Conservation (phyloP, 1,140 invertebrate species). For the Mercenaria mercenaria region DNA sequence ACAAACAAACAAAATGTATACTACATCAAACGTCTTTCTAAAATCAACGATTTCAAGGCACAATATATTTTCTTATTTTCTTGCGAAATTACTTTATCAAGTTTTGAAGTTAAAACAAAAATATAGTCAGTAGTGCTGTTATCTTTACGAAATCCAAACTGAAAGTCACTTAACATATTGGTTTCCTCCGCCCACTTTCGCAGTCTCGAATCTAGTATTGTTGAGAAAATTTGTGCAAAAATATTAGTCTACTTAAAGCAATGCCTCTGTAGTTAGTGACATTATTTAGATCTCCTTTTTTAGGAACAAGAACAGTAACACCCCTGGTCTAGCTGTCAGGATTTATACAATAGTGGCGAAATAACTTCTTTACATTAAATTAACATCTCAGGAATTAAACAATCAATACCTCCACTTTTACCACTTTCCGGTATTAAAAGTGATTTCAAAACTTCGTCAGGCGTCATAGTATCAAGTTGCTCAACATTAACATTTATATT, state of each 20-base stretch:
- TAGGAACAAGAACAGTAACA: constrained; percentile 52
- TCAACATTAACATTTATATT: neutral
- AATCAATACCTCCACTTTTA: neutral
- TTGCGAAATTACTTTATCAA: constrained; percentile 15
- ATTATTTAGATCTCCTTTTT: constrained; percentile 46
- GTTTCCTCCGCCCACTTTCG: constrained; percentile 25
- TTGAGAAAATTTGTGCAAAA: constrained; percentile 40
- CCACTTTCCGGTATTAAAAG: neutral
- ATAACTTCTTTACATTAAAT: too few relatives aligned
- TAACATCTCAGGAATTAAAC: constrained; percentile 4
- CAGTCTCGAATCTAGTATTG: constrained; percentile 27
- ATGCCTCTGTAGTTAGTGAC: constrained; percentile 60
- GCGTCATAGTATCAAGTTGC: neutral
- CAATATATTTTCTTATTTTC: constrained; percentile 49
- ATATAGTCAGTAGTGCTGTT: constrained; percentile 37
- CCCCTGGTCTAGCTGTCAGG: constrained; percentile 48
- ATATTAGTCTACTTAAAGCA: constrained; percentile 44
- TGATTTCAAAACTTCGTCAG: neutral
- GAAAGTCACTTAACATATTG: constrained; percentile 25
- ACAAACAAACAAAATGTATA: too few relatives aligned
- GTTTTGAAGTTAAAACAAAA: constrained; percentile 41
- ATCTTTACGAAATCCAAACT: constrained; percentile 46
- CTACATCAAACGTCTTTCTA: neutral
- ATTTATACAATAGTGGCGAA: constrained; percentile 8
- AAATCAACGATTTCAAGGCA: constrained; percentile 43